These are phyloP conservation scores for Heliconius congener DNA, from an alignment of 1,140 invertebrate species.

Conservation along the genomic window DNA sequence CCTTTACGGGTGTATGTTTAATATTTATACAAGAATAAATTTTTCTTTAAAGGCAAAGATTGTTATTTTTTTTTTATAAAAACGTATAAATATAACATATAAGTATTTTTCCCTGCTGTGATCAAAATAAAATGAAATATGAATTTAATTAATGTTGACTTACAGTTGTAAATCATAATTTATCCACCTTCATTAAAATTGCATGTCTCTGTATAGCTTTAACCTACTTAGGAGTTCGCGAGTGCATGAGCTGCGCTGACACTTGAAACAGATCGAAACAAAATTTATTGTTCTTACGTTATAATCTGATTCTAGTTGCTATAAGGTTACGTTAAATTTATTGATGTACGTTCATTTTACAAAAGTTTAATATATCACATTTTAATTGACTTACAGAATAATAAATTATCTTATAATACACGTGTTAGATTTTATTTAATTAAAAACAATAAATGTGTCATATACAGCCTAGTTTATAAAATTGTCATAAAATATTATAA, in stretches of 20 bases:
- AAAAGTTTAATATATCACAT: constrained; percentile 8
- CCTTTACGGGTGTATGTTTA: not conserved
- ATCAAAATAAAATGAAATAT: constrained; percentile 22
- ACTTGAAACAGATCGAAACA: constrained; percentile 34
- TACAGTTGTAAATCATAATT: constrained; percentile 28
- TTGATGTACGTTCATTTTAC: constrained; percentile 9
- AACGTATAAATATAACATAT: not conserved
- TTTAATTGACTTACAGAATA: constrained; percentile 10
- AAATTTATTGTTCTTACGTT: constrained; percentile 46
- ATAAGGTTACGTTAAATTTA: constrained; percentile 33
- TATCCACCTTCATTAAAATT: constrained; percentile 29
- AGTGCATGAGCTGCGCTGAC: constrained; percentile 41
- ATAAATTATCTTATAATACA: not conserved
- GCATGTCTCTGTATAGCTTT: constrained; percentile 39
- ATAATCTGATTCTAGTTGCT: constrained; percentile 32
- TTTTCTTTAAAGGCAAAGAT: not conserved
- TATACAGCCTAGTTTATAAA: not conserved
- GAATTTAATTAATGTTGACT: constrained; percentile 22
- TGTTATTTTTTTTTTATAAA: not conserved
- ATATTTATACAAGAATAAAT: not conserved
- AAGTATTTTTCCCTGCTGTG: not conserved
- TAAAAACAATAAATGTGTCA: not conserved
- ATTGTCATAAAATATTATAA: not conserved
- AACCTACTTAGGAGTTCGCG: constrained; percentile 44
- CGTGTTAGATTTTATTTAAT: not conserved